Base-by-base conservation (phyloP, 2,888 invertebrate species). In the Hipparchia semele region DNA sequence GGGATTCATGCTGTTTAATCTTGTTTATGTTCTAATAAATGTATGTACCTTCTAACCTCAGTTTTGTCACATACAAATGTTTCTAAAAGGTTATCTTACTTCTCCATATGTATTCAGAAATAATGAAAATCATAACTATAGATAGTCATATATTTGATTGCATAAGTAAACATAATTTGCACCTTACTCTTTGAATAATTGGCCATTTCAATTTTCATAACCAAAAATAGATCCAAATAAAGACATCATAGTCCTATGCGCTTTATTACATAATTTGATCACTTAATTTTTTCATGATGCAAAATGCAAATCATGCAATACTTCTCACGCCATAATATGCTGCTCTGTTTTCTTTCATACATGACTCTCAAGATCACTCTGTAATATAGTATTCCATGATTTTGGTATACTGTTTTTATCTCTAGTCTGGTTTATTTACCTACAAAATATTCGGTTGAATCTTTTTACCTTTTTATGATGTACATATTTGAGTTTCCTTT, bases 281-380 rank as follows among this genome's bases (percentile, higher is more conserved):
- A 59, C 46, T 49, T 56, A 53, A 8, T 45, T 13, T 68, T 59
- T 51, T 51, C 51, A 68, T 60, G 33, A 51, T 59, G 68, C 12
- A 33, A 49, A 33, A 45, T 59, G 39, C 59, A 13, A 65, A 73
- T 45, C 69, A 70, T 70, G 73, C 69, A 73, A 69, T 70, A 60
- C 67, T 70, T 71, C 56, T 69, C 64, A 49, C 33, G 53, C 64
- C 13, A 58, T 13, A 68, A 58, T 13, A 68, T 59, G 66, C 53
- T 46, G 66, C 66, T 70, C 60, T 70, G 61, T 73, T 46, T 68
- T 72, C 56, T 64, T 23, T 53, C 45, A 54, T 49, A 58, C 45
- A 68, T 60, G 53, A 60, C 51, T 64, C 33, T 68, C 46, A 46
- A 68, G 7, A 54, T 60, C 70, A 65, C 33, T 67, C 54, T 67